Evolutionary conservation across 1,140 invertebrate species (phyloP), one percentile per base, ranked within the genome.

Genomic region (Drusus annulatus): DNA sequence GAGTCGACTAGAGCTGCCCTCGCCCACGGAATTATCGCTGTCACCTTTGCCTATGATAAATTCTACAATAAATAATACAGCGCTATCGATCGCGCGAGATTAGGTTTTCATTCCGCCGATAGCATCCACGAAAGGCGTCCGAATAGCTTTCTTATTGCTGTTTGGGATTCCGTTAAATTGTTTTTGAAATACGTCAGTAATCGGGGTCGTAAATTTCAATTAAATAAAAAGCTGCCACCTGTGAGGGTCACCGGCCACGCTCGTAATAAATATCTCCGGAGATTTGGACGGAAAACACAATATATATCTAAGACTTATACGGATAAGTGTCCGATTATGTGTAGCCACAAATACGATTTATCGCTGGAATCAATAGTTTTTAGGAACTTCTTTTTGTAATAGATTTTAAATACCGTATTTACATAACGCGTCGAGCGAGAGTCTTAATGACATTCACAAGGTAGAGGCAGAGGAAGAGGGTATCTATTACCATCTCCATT

Each of bases 161-260:
- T 60, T 60, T 63, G 74, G 31, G 36, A 54, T 54, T 69, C 25
- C 62, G 50, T 54, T 62, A 79, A 71, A 71, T 71, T 71, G 77
- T 69, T 60, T 79, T 56, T 73, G 65, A 71, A 58, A 71, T 60
- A 60, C 45, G 54, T 79, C 77, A 71, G 77, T 73, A 68, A 52
- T 79, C 56, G 51, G 52, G 77, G 65, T 60, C 63, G 68, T 79
- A 79, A 79, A 79, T 79, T 79, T 79, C 77, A 79, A 79, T 79
- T 79, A 79, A 54, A 73, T 71, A 73, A 52, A 73, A 71, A 60
- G 21, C 52, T 58, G 58, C 68, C 77, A 79, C 77, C 77, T 71
- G 21, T 56, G 68, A 51, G 68, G 77, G 77, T 51, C 77, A 79
- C 52, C 54, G 77, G 68, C 25, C 65, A 60, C 52, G 25, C 54